Evolutionary conservation across 2,888 invertebrate genomes (phyloP).

Genomic region (Anorthoa munda): DNA sequence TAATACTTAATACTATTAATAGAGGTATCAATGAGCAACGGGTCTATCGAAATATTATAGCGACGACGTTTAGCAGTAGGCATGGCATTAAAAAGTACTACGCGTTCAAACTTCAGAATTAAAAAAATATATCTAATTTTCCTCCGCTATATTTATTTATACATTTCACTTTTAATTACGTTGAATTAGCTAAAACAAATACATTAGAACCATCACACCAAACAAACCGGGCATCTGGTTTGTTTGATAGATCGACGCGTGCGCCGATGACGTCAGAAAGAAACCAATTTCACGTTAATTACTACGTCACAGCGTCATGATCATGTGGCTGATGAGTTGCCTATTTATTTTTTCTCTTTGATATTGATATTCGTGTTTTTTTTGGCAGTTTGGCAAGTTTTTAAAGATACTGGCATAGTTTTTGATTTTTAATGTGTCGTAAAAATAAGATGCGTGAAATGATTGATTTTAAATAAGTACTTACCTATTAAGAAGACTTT

Average conservation of each 20-base stretch:
- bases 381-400: slow-evolving; percentile 27
- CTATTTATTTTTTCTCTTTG: slow-evolving; percentile 50
- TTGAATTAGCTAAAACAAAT: slow-evolving; percentile 54
- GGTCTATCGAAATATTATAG: neutral
- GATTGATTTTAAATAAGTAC: slow-evolving; percentile 12
- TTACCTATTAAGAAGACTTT: neutral
- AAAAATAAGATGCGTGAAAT: neutral
- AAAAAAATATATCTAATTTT: slow-evolving; percentile 11
- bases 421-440: slow-evolving; percentile 6
- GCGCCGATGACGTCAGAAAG: slow-evolving; percentile 61
- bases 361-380: slow-evolving; percentile 42
- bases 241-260: slow-evolving; percentile 35
- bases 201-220: slow-evolving; percentile 55
- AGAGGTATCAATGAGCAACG: neutral
- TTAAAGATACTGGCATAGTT: slow-evolving; percentile 13
- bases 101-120: neutral
- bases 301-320: slow-evolving; percentile 49
- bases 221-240: slow-evolving; percentile 64
- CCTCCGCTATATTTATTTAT: slow-evolving; percentile 23
- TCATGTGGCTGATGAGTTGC: slow-evolving; percentile 40
- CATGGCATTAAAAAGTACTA: neutral
- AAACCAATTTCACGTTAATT: slow-evolving; percentile 52
- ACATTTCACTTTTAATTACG: slow-evolving; percentile 47
- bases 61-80: neutral
- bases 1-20: no score